Conservation (phyloP, 1,140 invertebrate genomes). For the Brachionus plicatilis region DNA sequence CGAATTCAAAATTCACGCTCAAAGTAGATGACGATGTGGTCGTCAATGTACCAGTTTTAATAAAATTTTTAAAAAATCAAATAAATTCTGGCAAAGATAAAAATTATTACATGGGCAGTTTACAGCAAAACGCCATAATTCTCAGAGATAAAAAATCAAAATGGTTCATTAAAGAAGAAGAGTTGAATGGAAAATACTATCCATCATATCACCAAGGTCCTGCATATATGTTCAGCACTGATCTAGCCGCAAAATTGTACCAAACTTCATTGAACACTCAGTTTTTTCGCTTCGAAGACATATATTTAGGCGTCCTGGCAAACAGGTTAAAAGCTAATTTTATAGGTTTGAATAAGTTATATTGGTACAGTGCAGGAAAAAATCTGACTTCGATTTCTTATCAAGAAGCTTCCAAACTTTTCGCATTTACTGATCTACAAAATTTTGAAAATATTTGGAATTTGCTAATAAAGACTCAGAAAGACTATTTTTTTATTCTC, state of each 20-base stretch:
- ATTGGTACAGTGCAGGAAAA: not conserved
- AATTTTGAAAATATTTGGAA: not conserved
- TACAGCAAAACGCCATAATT: not conserved
- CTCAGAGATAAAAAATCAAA: not conserved
- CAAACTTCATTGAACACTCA: not conserved
- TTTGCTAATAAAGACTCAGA: not conserved
- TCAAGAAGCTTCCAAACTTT: not conserved
- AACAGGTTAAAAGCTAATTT: not conserved
- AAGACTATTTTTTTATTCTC: not conserved
- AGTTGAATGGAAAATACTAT: not conserved
- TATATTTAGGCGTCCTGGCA: not conserved
- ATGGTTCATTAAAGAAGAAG: not conserved
- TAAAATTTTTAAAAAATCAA: not conserved
- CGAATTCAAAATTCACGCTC: conserved; percentile 37
- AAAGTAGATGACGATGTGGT: conserved; percentile 44
- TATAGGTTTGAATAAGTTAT: not conserved
- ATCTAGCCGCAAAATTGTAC: not conserved
- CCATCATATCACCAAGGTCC: not conserved
- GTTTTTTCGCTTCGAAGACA: not conserved
- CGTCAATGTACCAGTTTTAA: conserved; percentile 13
- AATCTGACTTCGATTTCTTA: not conserved
- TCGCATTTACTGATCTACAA: not conserved
- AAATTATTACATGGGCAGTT: not conserved
- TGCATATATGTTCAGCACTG: not conserved
- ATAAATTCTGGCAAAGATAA: not conserved